These are phyloP conservation scores for Galago senegalensis DNA, from an alignment of 2,797 vertebrate genomes.

Conservation along the genomic window DNA sequence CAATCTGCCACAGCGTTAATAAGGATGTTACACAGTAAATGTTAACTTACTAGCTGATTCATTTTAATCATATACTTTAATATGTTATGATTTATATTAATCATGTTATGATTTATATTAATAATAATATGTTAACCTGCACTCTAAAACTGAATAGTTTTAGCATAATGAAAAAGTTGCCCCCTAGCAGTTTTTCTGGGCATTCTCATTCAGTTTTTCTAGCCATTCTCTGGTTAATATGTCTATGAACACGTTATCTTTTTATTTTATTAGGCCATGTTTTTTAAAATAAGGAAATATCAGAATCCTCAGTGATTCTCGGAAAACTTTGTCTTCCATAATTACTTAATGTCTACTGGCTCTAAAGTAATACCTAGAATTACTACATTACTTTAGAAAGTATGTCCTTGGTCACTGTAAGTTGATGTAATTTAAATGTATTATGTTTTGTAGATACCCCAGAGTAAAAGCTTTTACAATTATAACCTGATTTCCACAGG, in stretches of 20 bases:
- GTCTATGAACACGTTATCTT: background rate
- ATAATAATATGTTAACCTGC: background rate
- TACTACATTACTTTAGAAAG: constrained; percentile 39
- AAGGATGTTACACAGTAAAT: constrained; percentile 9
- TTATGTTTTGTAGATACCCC: background rate
- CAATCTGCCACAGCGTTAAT: background rate
- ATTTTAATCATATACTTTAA: too few species aligned
- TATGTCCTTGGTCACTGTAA: background rate
- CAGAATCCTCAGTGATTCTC: background rate
- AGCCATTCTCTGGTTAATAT: background rate
- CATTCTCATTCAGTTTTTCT: background rate
- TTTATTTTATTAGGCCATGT: background rate
- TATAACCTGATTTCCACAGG: background rate
- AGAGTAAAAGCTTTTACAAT: constrained; percentile 43
- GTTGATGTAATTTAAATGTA: background rate
- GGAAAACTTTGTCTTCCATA: background rate
- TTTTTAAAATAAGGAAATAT: constrained; percentile 9
- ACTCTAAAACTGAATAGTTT: background rate
- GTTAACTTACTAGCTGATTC: background rate
- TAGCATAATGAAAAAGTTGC: background rate
- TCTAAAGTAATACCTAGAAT: constrained; percentile 21
- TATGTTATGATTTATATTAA: too few species aligned
- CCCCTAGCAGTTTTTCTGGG: background rate
- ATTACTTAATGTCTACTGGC: background rate
- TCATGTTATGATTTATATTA: too few species aligned